phyloP scores from a whole-genome alignment of 1,140 invertebrate genomes.

The Paraescarpia echinospica region DNA sequence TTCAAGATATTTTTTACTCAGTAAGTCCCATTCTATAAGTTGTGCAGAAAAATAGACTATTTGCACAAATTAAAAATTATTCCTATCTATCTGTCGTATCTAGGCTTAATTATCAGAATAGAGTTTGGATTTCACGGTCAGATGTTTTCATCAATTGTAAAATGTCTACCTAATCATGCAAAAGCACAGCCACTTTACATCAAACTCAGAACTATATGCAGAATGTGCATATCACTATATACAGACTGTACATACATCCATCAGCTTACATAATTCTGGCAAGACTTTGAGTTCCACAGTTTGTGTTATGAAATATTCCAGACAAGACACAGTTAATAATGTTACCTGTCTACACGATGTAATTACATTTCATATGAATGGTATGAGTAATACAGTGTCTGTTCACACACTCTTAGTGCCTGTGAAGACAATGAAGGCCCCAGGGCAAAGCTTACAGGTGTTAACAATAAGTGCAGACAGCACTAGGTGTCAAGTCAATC shows the following conservation, averaged over 20 bases:
- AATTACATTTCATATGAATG: background rate
- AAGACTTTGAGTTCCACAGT: background rate
- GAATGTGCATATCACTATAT: background rate
- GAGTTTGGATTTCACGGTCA: background rate
- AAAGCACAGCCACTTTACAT: background rate
- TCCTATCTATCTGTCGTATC: no score
- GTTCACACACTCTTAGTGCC: background rate
- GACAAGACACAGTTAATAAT: background rate
- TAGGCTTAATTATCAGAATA: background rate
- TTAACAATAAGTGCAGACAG: background rate
- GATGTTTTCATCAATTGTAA: background rate
- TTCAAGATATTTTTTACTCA: no score
- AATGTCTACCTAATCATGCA: background rate
- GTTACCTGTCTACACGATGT: background rate
- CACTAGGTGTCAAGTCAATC: background rate
- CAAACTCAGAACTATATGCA: background rate
- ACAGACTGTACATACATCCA: background rate
- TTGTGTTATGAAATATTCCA: background rate
- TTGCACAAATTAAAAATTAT: no score
- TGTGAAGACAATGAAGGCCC: no score
- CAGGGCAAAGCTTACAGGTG: background rate
- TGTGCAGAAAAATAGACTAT: no score
- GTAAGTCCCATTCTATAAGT: no score
- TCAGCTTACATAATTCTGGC: background rate
- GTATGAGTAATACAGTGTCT: background rate